Evolutionary conservation across 2,888 invertebrate species (phyloP), one percentile per base, ranked within the genome.

Genomic region (Macrophya alboannulata): DNA sequence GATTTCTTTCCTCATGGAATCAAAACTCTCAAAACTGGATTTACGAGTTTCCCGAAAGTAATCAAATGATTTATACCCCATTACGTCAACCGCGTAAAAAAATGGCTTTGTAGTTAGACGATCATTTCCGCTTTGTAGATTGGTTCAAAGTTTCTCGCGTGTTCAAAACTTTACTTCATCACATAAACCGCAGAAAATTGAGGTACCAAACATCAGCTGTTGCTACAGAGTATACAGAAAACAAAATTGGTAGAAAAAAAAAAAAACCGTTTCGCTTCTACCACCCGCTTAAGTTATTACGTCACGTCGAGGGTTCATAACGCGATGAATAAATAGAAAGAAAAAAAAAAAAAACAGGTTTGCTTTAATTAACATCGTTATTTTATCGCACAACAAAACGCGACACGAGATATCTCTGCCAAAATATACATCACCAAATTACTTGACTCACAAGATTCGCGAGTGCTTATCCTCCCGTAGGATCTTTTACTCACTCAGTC

Each of bases 371-470:
- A 40, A 37, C 5, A 71, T n/a, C 4, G 5, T 40, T 37, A 12
- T 43, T 71, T 71, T 9, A 74, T 43, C 17, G 37, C 2, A 31
- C 68, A 2, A 55, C 48, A 48, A 1, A 48, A 25, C 62, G 62
- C 62, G 68, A 15, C 68, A 31, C 17, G 68, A 31, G n/a, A 62
- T 1, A 40, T 40, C 15, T 10, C 68, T 25, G 37, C 25, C 12
- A 71, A 17, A 62, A 55, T 55, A n/a, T 74, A 68, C 15, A n/a
- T 21, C 74, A n/a, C 4, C 45, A 25, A 74, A 45, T 74, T 74
- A 10, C 12, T 12, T 21, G 43, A 45, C 4, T 1, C 10, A 48
- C 10, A 74, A 45, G 25, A 72, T 72, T 72, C 43, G 43, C 43
- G 72, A 25, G 43, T 74, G 12, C 45, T 74, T 74, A 74, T 74